Evolutionary conservation across 2,888 invertebrate genomes (phyloP), one percentile per base, ranked within the genome.

Genomic region (Luffia ferchaultella): DNA sequence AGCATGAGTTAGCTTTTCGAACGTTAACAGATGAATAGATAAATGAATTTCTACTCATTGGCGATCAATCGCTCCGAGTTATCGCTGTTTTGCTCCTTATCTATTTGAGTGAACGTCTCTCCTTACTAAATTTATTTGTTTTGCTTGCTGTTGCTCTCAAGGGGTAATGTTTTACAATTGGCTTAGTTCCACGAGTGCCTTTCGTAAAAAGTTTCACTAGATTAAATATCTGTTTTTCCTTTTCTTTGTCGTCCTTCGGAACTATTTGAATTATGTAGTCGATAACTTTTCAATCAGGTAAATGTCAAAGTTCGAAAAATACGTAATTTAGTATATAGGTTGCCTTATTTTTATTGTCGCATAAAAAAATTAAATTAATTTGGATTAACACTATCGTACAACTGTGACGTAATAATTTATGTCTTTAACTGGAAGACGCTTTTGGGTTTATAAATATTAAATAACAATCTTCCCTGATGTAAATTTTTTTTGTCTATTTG

Each of bases 11-110:
- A 30, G 30, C 30, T 7, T 30, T 30, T 30, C 30, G 30, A 30
- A 30, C 30, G 30, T 30, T 46, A 46, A 46, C 46, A 46, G 46
- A 46, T 65, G 65, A 65, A 66, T 65, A 64, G 67, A 77, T 78
- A 79, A 79, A 80, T 80, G 77, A 79, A 79, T 79, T 76, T 71
- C 73, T 70, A 71, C 70, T 79, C 76, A 77, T 79, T 78, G 77
- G 63, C 76, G 78, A 80, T 80, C 79, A 80, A 78, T 80, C 76
- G 76, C 17, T 45, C 30, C 30, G 30, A 30, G 30, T 30, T 30
- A 30, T 30, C 30, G 30, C 30, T 30, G 30, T 30, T 30, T 30
- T 30, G 30, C 30, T 3, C 30, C 30, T 30, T 30, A 30, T 30
- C 30, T 30, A 12, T 30, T 30, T 30, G 30, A 30, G 30, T 12